Evolutionary conservation across 1,140 invertebrate genomes (phyloP), one percentile per base, ranked within the genome.

Genomic region (Microplitis demolitor): DNA sequence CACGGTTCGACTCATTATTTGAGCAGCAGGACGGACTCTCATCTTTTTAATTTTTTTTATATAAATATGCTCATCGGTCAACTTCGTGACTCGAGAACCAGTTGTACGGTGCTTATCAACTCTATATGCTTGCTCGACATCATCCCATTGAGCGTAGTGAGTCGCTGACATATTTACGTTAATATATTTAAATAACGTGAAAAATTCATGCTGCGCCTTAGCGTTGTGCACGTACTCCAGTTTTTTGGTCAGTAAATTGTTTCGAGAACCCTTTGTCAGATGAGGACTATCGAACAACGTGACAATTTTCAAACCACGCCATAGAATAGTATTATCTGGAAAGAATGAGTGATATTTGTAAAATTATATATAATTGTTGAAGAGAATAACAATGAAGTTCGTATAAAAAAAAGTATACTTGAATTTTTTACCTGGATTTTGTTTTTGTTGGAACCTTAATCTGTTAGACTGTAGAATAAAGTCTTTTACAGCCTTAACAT

Each of bases 401-500:
- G 39, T 39, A 39, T 39, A 39, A 4, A 39, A 6, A 14, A 24
- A 16, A 24, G 39, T 39, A 39, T 39, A 6, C 39, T 39, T 39
- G 39, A 39, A 39, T 39, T 56, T 16, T 24, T 16, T 56, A 56
- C 53, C 53, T 14, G 53, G n/a, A 4, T 56, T 56, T 56, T 56
- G 3, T 14, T 56, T 24, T 0, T 56, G 53, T 56, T 56, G n/a
- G 16, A 56, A 14, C n/a, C 53, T 14, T 16, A 16, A 56, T 35
- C 37, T 45, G 37, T 66, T 66, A 11, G 62, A 35, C 11, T 66
- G 1, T 70, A n/a, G 5, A 6, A 37, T 4, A 9, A 71, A 64
- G 8, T 60, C 14, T 53, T 75, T 77, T 4, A 77, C 66, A 16
- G 69, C 67, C 4, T 45, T 53, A 1, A 39, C 37, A 61, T 75